Evolutionary conservation across 2,113 vertebrate species (phyloP), one percentile per base, ranked within the genome.

Genomic region (Nycticryphes semicollaris): DNA sequence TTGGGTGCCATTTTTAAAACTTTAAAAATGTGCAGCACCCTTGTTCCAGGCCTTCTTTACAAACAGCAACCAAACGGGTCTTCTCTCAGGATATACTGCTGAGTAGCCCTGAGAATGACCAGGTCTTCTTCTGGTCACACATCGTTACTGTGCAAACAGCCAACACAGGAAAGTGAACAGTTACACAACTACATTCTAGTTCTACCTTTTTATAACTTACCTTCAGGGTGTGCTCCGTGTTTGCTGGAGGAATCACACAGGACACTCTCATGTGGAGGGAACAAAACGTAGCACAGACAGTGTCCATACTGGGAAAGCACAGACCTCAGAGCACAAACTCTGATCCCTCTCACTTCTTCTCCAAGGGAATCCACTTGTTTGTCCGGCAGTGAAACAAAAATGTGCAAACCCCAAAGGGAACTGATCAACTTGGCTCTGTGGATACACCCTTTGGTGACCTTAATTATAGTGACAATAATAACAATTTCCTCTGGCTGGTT

Each of bases 291-390:
- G 33, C 43, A 43, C 48, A 56, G 62, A 28, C 12, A 51, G 43
- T 28, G 24, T 47, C 68, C 1, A 1, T 14, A 45, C n/a, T 31
- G 37, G 48, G 21, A 50, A 3, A 45, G 28, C 0, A 1, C 2
- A 7, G 33, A 64, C 9, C 64, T 64, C 30, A 45, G 9, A 75
- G 35, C 37, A n/a, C 21, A 37, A 75, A 33, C 27, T 50, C 31
- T 39, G 6, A 59, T 53, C 22, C 41, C 25, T 53, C 35, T 53
- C 53, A 47, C 4, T 72, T 72, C 45, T 82, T 53, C 51, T 23
- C 22, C 31, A 90, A 39, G 30, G 41, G 39, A 82, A 76, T 60
- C 25, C 69, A 59, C 21, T 28, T 35, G 21, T 51, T 69, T 86
- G n/a, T n/a, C 39, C 51, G 28, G 19, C 33, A 37, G 6, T 82